phyloP scores from a whole-genome alignment of 2,797 vertebrate genomes.

The Enteromius viviparus region DNA sequence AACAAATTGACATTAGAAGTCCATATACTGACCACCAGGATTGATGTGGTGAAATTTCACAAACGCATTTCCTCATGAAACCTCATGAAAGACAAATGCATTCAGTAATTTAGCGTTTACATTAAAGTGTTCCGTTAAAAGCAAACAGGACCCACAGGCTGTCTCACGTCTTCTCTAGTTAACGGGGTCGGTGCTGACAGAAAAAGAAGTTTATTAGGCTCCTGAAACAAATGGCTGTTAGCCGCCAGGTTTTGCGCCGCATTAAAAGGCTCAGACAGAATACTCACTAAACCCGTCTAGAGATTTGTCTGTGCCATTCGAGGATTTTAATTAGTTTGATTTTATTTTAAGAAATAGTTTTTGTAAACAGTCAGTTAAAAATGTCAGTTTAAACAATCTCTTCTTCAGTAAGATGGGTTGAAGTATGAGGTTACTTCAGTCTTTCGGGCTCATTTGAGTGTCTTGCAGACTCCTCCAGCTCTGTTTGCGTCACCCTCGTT shows the following conservation, averaged over 20 bases:
- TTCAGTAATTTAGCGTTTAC: not conserved
- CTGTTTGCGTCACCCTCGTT: constrained; percentile 9
- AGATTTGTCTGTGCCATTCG: not conserved
- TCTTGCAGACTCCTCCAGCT: not conserved
- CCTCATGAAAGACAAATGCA: not conserved
- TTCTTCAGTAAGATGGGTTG: not conserved
- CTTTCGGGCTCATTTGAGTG: not conserved
- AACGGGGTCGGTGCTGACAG: constrained; percentile 17
- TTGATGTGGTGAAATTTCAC: constrained; percentile 14
- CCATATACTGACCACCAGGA: constrained; percentile 48
- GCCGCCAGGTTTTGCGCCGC: constrained; percentile 11
- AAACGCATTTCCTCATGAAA: not conserved
- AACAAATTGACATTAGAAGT: constrained; percentile 46
- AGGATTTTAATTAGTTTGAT: not conserved
- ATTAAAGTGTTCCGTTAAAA: not conserved
- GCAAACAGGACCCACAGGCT: not conserved
- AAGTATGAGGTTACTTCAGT: not conserved
- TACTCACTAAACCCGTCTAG: constrained; percentile 34
- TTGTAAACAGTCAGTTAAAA: not conserved
- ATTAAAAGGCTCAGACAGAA: constrained; percentile 35
- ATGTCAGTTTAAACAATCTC: not conserved
- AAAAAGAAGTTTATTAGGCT: constrained; percentile 46
- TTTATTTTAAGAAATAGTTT: not conserved
- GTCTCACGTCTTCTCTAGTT: not conserved
- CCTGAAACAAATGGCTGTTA: constrained; percentile 51